These are phyloP conservation scores for Hybos culiciformis DNA, from an alignment of 2,888 invertebrate genomes.

Conservation along the genomic window DNA sequence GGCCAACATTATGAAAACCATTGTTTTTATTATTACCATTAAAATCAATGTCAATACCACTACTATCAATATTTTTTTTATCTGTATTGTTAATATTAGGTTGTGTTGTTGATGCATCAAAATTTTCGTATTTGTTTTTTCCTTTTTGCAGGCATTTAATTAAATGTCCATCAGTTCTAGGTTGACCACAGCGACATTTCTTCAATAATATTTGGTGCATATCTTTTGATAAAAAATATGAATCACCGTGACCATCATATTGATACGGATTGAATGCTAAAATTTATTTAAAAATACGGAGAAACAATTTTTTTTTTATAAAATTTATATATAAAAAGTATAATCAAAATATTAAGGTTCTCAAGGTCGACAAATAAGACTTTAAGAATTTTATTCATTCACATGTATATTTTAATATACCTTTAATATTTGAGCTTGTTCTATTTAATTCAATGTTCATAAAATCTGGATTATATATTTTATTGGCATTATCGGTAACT, in stretches of 20 bases:
- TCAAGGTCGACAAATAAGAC: no score
- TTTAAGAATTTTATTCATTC: no score
- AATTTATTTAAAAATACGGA: no score
- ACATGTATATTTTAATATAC: no score
- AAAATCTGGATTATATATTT: slow-evolving; percentile 28
- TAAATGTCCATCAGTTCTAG: slow-evolving; percentile 24
- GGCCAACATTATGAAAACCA: no score
- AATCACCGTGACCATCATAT: slow-evolving; percentile 25
- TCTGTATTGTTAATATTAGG: slow-evolving; percentile 2
- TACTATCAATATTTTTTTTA: not conserved
- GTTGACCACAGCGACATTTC: slow-evolving; percentile 30
- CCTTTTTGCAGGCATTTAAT: slow-evolving; percentile 30
- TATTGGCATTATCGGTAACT: slow-evolving; percentile 17
- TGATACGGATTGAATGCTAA: slow-evolving; percentile 15
- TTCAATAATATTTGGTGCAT: slow-evolving; percentile 27
- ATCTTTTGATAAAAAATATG: slow-evolving; percentile 26
- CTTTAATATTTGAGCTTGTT: no score
- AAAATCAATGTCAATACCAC: no score
- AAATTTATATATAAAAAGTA: no score
- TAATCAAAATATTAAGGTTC: not conserved
- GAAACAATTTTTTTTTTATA: no score
- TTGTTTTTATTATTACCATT: no score
- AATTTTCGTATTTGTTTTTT: slow-evolving; percentile 17
- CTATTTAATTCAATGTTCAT: slow-evolving; percentile 17
- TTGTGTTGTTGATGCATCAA: slow-evolving; percentile 3